A percentile compares a stretch with the other conserved stretches of the same genome.
These are phyloP conservation scores for Stomorhina lunata DNA, from an alignment of 2,888 invertebrate genomes.

Conservation along the genomic window DNA sequence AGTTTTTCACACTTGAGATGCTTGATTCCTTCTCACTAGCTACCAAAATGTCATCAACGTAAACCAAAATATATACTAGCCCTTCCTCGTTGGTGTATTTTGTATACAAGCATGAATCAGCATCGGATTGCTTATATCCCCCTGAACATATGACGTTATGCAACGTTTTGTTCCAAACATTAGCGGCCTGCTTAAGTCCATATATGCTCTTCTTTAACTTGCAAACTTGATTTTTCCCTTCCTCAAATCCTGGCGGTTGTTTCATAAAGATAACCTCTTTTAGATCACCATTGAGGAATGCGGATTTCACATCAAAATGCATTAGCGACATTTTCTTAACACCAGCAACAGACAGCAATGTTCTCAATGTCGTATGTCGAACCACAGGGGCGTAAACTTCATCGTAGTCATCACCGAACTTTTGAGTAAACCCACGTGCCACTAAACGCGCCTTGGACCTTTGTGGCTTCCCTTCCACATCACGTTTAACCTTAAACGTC, in stretches of 20 bases:
- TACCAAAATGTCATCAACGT: slow-evolving; percentile 11
- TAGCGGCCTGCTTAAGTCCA: slow-evolving; percentile 8
- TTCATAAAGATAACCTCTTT: slow-evolving; percentile 2
- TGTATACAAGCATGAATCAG: slow-evolving; percentile 10
- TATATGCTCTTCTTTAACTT: slow-evolving; percentile 5
- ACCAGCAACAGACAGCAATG: slow-evolving; percentile 7
- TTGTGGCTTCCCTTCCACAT: no score
- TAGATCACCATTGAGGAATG: slow-evolving; percentile 1
- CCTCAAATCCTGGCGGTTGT: slow-evolving; percentile 21
- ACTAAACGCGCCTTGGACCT: no score
- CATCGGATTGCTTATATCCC: neutral
- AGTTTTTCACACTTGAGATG: neutral
- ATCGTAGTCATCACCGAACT: neutral
- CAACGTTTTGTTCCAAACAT: slow-evolving; percentile 14
- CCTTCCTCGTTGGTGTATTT: slow-evolving; percentile 23
- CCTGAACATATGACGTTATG: neutral
- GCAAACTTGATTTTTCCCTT: neutral
- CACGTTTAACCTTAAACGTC: no score
- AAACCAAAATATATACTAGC: neutral
- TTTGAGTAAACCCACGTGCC: no score
- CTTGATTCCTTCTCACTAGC: neutral
- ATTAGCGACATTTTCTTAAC: no score
- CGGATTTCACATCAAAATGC: slow-evolving; percentile 20
- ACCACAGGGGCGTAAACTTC: slow-evolving; percentile 13
- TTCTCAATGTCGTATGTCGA: neutral